Evolutionary conservation across 2,113 vertebrate species (phyloP).

Genomic region (Ancistrus triradiatus): DNA sequence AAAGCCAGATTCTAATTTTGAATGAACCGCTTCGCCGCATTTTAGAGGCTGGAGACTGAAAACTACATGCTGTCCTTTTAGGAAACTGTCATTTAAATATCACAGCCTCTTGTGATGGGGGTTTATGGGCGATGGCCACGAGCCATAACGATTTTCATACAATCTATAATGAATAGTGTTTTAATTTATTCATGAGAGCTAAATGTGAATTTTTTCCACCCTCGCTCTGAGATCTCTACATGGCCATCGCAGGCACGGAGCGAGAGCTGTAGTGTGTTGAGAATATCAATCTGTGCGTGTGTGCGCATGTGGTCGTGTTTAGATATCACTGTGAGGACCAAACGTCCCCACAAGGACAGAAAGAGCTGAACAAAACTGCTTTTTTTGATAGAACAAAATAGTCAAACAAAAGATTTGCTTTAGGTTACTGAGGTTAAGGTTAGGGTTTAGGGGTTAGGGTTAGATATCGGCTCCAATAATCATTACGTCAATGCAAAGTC

Average conservation of each 20-base stretch:
- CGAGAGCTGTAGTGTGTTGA: slow-evolving; percentile 29
- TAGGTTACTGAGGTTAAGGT: no score
- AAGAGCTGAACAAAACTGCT: no score
- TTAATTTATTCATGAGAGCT: slow-evolving; percentile 72
- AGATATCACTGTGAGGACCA: no score
- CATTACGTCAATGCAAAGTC: no score
- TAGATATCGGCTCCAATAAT: no score
- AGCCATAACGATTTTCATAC: slow-evolving; percentile 87
- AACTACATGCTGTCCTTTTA: slow-evolving; percentile 17
- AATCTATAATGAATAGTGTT: slow-evolving; percentile 81
- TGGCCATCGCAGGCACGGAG: slow-evolving; percentile 18
- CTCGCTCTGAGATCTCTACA: slow-evolving; percentile 48
- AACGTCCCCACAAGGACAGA: no score
- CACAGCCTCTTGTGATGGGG: slow-evolving; percentile 15
- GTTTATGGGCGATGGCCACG: slow-evolving; percentile 19
- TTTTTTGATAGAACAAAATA: no score
- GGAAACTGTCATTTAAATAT: slow-evolving; percentile 29
- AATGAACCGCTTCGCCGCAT: background rate
- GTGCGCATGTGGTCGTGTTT: slow-evolving; percentile 16
- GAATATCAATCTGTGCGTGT: slow-evolving; percentile 38
- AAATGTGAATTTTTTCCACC: slow-evolving; percentile 67
- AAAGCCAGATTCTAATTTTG: no score
- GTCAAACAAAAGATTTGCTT: no score
- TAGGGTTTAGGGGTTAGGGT: no score
- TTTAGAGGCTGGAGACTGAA: slow-evolving; percentile 9